Base-by-base conservation (phyloP, 1,140 invertebrate species). In the Drosophila mojavensis region DNA sequence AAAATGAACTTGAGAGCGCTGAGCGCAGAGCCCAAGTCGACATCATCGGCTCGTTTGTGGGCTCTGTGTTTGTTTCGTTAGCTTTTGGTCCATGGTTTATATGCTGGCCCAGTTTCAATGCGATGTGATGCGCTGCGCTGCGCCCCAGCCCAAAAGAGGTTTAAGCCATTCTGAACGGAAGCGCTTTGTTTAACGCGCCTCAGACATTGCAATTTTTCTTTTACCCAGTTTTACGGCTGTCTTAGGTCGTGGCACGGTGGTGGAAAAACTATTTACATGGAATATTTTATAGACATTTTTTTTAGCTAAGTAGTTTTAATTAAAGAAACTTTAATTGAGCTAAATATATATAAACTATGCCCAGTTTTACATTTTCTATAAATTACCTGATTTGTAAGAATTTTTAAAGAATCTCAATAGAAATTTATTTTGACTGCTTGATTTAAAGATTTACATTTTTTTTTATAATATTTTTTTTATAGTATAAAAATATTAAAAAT, bases 151-250 rank as follows among this genome's bases (percentile, higher is more conserved):
- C 39, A 41, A 43, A 63, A 61, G 43, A 60, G 72, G 51, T 70
- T 62, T 68, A 71, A 75, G 67, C 67, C 65, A 75, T 72, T 78
- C 71, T 75, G 72, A 81, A 81, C 78, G 78, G 78, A 81, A 81
- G 78, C 71, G 78, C 78, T 81, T 81, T 81, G 78, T 81, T 75
- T 81, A 78, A 78, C 78, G 75, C 78, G 75, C 75, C 66, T 78
- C 62, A 79, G 73, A 79, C 68, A 72, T 77, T 76, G 75, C 68
- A 68, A 79, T 50, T 47, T 47, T 43, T 56, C 28, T 73, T 67
- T 6, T 45, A 43, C 48, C 30, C 15, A 47, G 43, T 36, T 53
- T 62, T 70, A 63, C 9, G 55, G 71, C 36, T 33, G n/a, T 45
- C 30, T 45, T 6, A 13, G 53, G 20, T 5, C 48, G 4, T 20